Evolutionary conservation across 2,888 invertebrate species (phyloP).

Genomic region (Brachypalpus laphriformis): DNA sequence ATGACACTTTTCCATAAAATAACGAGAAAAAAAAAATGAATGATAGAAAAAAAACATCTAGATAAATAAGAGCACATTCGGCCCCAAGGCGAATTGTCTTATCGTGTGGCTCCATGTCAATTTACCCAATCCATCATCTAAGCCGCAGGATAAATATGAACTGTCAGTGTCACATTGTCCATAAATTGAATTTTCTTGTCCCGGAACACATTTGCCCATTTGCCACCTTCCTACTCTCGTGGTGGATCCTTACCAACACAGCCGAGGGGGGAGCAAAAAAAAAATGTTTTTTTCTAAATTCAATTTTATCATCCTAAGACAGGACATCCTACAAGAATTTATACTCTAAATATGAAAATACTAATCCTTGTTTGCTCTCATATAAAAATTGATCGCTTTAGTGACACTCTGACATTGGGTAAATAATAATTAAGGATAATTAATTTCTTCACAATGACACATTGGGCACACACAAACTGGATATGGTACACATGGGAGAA

Average conservation of each 20-base stretch:
- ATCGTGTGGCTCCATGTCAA: constrained; percentile 69
- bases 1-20: constrained; percentile 9
- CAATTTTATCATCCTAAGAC: constrained; percentile 20
- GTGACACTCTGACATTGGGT: constrained; percentile 64
- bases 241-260: neutral
- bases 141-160: constrained; percentile 73
- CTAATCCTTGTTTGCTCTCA: constrained; percentile 63
- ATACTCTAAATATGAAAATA: constrained; percentile 40
- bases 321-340: constrained; percentile 39
- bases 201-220: constrained; percentile 52
- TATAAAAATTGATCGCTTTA: constrained; percentile 70
- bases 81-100: constrained; percentile 57
- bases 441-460: constrained; percentile 66
- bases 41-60: constrained; percentile 14
- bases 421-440: constrained; percentile 74
- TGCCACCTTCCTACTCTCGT: neutral
- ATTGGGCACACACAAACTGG: neutral
- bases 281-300: constrained; percentile 22
- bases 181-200: constrained; percentile 71
- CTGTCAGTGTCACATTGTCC: constrained; percentile 73
- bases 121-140: constrained; percentile 73
- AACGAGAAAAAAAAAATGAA: neutral
- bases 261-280: neutral
- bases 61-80: constrained; percentile 52
- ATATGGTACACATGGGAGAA: constrained; percentile 28